Conservation (phyloP, 35 echinoderm and acorn worm genomes). For the Hemicentrotus pulcherrimus region DNA sequence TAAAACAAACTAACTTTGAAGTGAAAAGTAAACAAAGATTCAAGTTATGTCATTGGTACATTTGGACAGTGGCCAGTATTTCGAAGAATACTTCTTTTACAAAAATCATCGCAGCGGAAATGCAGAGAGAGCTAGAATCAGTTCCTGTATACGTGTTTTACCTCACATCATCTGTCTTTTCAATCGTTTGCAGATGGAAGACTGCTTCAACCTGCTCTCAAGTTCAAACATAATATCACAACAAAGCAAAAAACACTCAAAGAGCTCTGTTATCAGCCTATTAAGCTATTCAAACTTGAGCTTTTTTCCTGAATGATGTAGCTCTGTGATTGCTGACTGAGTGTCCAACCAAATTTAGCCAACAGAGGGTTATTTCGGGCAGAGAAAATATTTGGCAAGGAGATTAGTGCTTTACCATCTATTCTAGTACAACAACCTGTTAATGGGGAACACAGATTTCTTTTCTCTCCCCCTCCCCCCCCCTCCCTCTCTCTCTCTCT, state of each 20-base stretch:
- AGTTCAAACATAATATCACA: not conserved
- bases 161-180: not conserved
- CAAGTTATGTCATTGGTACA: not conserved
- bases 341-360: conserved; percentile 22
- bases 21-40: not conserved
- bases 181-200: not conserved
- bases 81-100: not conserved
- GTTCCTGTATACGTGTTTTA: not conserved
- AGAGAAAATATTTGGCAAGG: conserved; percentile 36
- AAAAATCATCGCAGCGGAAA: not conserved
- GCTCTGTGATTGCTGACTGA: conserved; percentile 7
- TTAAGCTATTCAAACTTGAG: conserved; percentile 22
- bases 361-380: conserved; percentile 18
- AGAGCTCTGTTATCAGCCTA: conserved; percentile 9
- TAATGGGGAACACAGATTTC: not conserved
- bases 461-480: not conserved
- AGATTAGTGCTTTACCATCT: conserved; percentile 25
- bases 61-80: not conserved
- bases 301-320: not conserved
- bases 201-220: not conserved
- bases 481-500: too few relatives aligned
- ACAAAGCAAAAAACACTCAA: not conserved
- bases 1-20: not conserved
- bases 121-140: not conserved
- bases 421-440: not conserved